These are phyloP conservation scores for Caprella mutica DNA, from an alignment of 2,888 invertebrate species.

Conservation along the genomic window DNA sequence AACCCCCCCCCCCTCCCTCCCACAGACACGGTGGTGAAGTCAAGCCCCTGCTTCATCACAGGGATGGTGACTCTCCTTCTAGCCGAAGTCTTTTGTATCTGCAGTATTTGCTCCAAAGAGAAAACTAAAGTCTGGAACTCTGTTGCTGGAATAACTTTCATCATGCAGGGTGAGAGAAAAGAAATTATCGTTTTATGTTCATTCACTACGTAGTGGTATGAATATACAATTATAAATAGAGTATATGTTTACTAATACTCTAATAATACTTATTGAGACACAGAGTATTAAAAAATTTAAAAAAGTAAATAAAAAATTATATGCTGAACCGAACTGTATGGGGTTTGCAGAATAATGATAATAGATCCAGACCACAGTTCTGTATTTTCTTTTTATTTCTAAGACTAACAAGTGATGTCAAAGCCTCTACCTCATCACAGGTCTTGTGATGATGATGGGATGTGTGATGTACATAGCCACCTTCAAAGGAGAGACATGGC, in stretches of 20 bases:
- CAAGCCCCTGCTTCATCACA: slow-evolving; percentile 66
- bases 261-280: too few relatives aligned
- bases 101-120: slow-evolving; percentile 63
- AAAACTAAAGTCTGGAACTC: slow-evolving; percentile 63
- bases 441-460: slow-evolving; percentile 76
- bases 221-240: too few relatives aligned
- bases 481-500: slow-evolving; percentile 79
- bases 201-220: slow-evolving; percentile 4
- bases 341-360: too few relatives aligned
- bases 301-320: too few relatives aligned
- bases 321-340: too few relatives aligned
- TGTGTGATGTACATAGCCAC: slow-evolving; percentile 87
- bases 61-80: slow-evolving; percentile 63
- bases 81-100: slow-evolving; percentile 66
- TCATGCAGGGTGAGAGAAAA: slow-evolving; percentile 64
- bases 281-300: too few relatives aligned
- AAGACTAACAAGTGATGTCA: too few relatives aligned
- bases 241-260: too few relatives aligned
- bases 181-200: slow-evolving; percentile 26
- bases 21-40: slow-evolving; percentile 77
- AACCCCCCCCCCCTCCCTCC: too few relatives aligned
- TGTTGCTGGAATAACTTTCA: slow-evolving; percentile 72
- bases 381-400: too few relatives aligned
- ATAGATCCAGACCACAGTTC: too few relatives aligned
- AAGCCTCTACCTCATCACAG: too few relatives aligned